Evolutionary conservation across 2,113 vertebrate genomes (phyloP), one percentile per base, ranked within the genome.

Genomic region (Phrynosoma blainvillii): DNA sequence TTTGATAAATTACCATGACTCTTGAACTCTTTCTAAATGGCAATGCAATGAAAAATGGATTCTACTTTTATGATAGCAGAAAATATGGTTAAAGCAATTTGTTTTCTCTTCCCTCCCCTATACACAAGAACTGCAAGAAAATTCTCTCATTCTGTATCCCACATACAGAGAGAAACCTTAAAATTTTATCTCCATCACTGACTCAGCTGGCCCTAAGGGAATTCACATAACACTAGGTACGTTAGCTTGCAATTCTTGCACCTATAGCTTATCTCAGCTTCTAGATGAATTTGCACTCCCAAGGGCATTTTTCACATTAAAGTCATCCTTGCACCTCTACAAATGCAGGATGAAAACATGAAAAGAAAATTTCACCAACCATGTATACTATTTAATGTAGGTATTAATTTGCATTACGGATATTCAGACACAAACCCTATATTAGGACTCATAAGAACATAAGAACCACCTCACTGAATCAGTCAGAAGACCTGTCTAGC

Each of bases 1-100:
- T 36, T 36, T 36, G 36, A 36, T 36, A 36, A 36, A 36, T 80
- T 23, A 79, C 54, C 0, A 0, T 65, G 85, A 88, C 52, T 79
- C 76, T 77, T 85, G 42, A 78, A 79, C 9, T 10, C 62, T 85
- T 91, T 65, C 88, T 92, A 87, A 90, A 92, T 71, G 16, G 89
- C 79, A 93, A 84, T 32, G 59, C 82, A 65, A 77, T 90, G 23
- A 91, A 83, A 23, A 84, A 36, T 30, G 70, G 73, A 21, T 36
- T 83, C 54, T 75, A 66, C 70, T 87, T 94, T 87, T 78, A 85
- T 32, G 6, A 92, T 90, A 86, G 36, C 30, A 82, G 78, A 32
- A 87, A 47, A 89, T 59, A 77, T 27, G 47, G 75, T 86, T 16
- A 25, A 52, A 56, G 84, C 27, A 20, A 52, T 79, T 84, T 77